Evolutionary conservation across 2,797 vertebrate genomes (phyloP).

Genomic region (Trachurus trachurus): DNA sequence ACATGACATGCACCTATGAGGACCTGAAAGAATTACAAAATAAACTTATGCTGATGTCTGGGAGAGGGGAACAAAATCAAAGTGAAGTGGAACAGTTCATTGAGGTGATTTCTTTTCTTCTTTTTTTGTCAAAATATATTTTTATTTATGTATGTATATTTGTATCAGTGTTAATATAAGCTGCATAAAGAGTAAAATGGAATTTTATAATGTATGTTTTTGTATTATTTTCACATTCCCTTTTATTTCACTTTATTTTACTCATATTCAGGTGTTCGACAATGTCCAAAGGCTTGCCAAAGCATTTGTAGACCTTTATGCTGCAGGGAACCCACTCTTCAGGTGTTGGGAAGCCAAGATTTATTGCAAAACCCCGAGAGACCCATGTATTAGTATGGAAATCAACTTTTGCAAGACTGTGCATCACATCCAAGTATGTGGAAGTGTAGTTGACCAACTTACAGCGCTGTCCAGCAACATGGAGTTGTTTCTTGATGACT

Average conservation of each 20-base stretch:
- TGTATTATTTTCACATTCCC: not conserved
- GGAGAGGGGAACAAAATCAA: conserved; percentile 88
- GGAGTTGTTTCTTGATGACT: conserved; percentile 86
- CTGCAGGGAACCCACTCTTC: conserved; percentile 91
- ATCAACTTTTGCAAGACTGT: conserved; percentile 75
- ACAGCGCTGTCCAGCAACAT: conserved; percentile 86
- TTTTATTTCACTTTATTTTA: conserved; percentile 7
- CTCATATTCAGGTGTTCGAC: conserved; percentile 87
- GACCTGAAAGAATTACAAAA: conserved; percentile 92
- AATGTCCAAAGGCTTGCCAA: conserved; percentile 87
- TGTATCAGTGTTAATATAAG: no score
- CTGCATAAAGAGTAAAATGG: not conserved
- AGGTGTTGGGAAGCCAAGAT: conserved; percentile 86
- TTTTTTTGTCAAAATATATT: not conserved
- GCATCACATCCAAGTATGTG: conserved; percentile 41
- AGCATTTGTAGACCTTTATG: conserved; percentile 88
- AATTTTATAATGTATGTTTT: not conserved
- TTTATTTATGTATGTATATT: no score
- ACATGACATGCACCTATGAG: conserved; percentile 77
- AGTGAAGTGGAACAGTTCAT: conserved; percentile 90
- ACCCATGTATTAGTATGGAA: conserved; percentile 77
- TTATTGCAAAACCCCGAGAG: conserved; percentile 76
- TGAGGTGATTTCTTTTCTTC: conserved; percentile 84
- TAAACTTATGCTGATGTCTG: conserved; percentile 96
- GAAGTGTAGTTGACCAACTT: conserved; percentile 80